A percentile compares a stretch with the other conserved stretches of the same genome.
phyloP scores from a whole-genome alignment of 2,888 invertebrate species.

The Digitonthophagus gazella region DNA sequence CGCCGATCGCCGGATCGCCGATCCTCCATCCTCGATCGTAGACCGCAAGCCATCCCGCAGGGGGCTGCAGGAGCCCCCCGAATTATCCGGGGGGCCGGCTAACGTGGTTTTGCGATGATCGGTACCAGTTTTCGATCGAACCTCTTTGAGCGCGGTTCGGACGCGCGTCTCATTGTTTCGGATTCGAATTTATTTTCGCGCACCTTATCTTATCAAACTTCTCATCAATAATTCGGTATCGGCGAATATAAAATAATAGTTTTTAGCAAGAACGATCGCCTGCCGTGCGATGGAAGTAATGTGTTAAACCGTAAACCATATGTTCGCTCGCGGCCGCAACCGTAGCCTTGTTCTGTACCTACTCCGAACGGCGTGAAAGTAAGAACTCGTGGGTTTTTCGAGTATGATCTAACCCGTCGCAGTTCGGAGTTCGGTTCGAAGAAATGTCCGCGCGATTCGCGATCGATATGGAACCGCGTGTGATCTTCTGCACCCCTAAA shows the following conservation, averaged over 20 bases:
- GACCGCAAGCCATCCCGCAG: no score
- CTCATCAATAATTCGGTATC: no score
- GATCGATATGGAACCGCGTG: conserved; percentile 41
- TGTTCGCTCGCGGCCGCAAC: conserved; percentile 15
- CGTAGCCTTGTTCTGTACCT: conserved; percentile 21
- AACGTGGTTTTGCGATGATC: neutral
- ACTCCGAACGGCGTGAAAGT: conserved; percentile 32
- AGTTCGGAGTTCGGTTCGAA: neutral
- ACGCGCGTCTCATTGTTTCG: neutral
- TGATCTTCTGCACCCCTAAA: conserved; percentile 44
- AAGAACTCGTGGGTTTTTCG: conserved; percentile 24
- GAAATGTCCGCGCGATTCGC: neutral
- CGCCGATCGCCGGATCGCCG: no score
- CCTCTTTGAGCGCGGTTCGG: neutral
- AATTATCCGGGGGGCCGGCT: neutral
- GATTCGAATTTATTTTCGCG: neutral
- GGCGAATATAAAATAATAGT: neutral
- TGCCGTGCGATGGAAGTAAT: neutral
- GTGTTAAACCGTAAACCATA: conserved; percentile 17
- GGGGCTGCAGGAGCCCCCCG: neutral
- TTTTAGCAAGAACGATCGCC: conserved; percentile 4
- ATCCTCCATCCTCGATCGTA: no score
- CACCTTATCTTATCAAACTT: neutral
- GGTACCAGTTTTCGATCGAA: neutral
- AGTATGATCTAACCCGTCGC: conserved; percentile 12